phyloP scores from a whole-genome alignment of 2,888 invertebrate genomes.

The Drosophila peninsularis region DNA sequence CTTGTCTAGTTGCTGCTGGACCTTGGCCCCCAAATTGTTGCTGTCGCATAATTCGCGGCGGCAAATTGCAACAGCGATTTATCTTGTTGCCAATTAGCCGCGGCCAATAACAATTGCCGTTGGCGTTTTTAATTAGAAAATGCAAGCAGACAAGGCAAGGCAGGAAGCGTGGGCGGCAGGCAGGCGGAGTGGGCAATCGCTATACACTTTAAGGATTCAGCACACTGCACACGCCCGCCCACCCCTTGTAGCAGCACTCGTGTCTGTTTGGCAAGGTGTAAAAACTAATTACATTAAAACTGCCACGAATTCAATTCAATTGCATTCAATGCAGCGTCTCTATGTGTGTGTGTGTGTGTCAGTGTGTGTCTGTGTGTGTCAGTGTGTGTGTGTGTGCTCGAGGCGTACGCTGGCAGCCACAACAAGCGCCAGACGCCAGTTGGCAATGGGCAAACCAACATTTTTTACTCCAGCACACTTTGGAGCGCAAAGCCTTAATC shows the following conservation, averaged over 20 bases:
- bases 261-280: slow-evolving; percentile 69
- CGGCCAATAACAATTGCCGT: slow-evolving; percentile 63
- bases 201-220: slow-evolving; percentile 15
- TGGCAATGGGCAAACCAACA: slow-evolving; percentile 32
- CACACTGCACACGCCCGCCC: slow-evolving; percentile 4
- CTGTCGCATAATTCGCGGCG: slow-evolving; percentile 70
- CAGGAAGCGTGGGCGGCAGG: too few relatives aligned
- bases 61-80: slow-evolving; percentile 72
- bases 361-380: slow-evolving; percentile 10
- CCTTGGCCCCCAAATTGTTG: slow-evolving; percentile 70
- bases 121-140: slow-evolving; percentile 77
- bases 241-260: slow-evolving; percentile 8
- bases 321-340: slow-evolving; percentile 57
- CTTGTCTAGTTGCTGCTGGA: slow-evolving; percentile 23
- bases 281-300: slow-evolving; percentile 79
- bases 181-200: background rate
- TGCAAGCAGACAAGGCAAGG: slow-evolving; percentile 46
- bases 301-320: slow-evolving; percentile 79
- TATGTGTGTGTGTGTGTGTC: slow-evolving; percentile 10
- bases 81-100: slow-evolving; percentile 75
- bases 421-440: slow-evolving; percentile 18
- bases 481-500: slow-evolving; percentile 57
- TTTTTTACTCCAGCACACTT: slow-evolving; percentile 43
- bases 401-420: slow-evolving; percentile 34
- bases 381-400: slow-evolving; percentile 11